Conservation (phyloP, 2,797 vertebrate species). For the Scomberomorus guttatus region DNA sequence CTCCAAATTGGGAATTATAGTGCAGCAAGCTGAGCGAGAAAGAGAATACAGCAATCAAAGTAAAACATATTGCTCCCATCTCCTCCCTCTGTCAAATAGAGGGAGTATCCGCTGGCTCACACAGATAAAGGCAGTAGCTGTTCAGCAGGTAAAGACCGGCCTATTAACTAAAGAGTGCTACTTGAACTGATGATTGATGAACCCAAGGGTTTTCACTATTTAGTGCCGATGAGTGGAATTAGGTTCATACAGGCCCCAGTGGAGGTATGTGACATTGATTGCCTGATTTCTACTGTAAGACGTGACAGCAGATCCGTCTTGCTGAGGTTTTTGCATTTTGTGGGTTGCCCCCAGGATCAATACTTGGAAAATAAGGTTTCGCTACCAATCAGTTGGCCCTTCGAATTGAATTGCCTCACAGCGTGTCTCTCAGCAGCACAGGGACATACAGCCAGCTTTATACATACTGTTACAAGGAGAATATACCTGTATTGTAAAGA, state of each 20-base stretch:
- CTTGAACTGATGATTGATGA: conserved; percentile 84
- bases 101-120: conserved; percentile 43
- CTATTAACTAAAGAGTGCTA: conserved; percentile 79
- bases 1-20: conserved; percentile 59
- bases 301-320: conserved; percentile 82
- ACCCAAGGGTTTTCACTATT: conserved; percentile 73
- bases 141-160: conserved; percentile 71
- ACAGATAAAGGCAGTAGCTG: conserved; percentile 60
- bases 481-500: conserved; percentile 6
- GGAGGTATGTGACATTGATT: conserved; percentile 76
- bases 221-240: conserved; percentile 78
- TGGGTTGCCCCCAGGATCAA: conserved; percentile 69
- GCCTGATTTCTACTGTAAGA: conserved; percentile 82
- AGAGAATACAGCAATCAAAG: conserved; percentile 65
- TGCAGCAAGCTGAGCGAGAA: conserved; percentile 42
- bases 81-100: conserved; percentile 42
- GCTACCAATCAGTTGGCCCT: conserved; percentile 69
- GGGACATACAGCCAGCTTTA: conserved; percentile 33
- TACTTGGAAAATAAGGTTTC: conserved; percentile 83
- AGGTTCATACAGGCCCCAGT: conserved; percentile 62
- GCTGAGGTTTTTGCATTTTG: conserved; percentile 80
- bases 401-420: conserved; percentile 69
- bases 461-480: conserved; percentile 39
- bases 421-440: conserved; percentile 28
- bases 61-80: conserved; percentile 50